Evolutionary conservation across 2,113 vertebrate genomes (phyloP).

Genomic region (Crotalus viridis): DNA sequence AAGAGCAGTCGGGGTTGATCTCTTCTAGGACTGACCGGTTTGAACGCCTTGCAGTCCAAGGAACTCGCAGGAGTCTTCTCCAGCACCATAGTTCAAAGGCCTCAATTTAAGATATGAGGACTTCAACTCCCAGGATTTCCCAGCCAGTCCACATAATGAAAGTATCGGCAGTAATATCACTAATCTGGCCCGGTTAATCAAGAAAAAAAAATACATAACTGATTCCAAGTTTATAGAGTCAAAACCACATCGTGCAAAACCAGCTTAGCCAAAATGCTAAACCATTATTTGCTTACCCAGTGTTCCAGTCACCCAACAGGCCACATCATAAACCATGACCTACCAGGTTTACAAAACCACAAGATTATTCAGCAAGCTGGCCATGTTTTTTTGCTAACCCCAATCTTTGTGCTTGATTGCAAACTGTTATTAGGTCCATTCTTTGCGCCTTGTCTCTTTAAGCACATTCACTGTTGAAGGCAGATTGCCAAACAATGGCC

Average conservation of each 20-base stretch:
- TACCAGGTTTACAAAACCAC: not conserved
- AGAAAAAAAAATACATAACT: not conserved
- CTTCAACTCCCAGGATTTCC: not conserved
- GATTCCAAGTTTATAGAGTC: not conserved
- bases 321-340: not conserved
- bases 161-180: not conserved
- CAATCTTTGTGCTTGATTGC: not conserved
- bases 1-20: no score
- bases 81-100: no score
- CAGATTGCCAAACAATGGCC: not conserved
- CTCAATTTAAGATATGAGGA: not conserved
- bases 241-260: not conserved
- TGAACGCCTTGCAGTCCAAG: no score
- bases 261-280: not conserved
- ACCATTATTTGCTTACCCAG: not conserved
- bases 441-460: not conserved
- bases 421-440: not conserved
- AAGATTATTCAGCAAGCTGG: not conserved
- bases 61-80: no score
- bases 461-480: not conserved
- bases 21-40: no score
- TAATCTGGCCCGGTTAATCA: not conserved
- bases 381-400: not conserved
- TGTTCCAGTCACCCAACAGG: not conserved
- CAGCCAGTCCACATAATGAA: not conserved